phyloP scores from a whole-genome alignment of 1,140 invertebrate species.

The Idris sp. region DNA sequence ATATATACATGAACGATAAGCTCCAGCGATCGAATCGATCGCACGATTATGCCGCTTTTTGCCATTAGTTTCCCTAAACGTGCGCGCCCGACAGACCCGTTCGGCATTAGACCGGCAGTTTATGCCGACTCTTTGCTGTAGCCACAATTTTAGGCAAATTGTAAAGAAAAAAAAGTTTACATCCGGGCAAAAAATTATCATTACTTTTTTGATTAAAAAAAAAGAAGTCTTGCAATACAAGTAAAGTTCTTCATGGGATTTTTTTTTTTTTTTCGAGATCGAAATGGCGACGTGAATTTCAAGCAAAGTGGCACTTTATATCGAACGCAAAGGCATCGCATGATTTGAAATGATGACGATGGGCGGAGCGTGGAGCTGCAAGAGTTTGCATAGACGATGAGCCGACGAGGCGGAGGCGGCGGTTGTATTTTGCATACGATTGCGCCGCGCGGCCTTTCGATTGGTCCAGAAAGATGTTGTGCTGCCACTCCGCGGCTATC shows the following conservation, averaged over 20 bases:
- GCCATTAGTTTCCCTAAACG: constrained; percentile 74
- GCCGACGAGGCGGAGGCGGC: constrained; percentile 72
- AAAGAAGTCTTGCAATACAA: too few species aligned
- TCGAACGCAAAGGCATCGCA: too few species aligned
- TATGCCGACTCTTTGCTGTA: too few species aligned
- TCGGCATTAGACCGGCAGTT: constrained; percentile 61
- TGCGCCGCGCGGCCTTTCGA: constrained; percentile 69
- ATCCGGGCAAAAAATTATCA: too few species aligned
- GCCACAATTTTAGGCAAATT: constrained; percentile 61
- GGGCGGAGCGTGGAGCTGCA: constrained; percentile 73
- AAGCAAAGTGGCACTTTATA: too few species aligned
- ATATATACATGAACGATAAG: constrained; percentile 73
- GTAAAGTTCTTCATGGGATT: too few species aligned
- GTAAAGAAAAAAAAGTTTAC: too few species aligned
- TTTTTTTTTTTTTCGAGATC: too few species aligned
- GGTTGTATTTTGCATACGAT: constrained; percentile 76
- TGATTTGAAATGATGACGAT: too few species aligned
- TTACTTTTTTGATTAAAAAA: too few species aligned
- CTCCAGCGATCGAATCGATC: constrained; percentile 61
- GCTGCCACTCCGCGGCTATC: constrained; percentile 59
- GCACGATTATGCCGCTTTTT: constrained; percentile 70
- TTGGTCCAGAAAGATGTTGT: constrained; percentile 76
- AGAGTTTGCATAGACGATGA: constrained; percentile 78
- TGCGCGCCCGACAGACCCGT: constrained; percentile 55
- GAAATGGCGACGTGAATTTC: too few species aligned